phyloP scores from a whole-genome alignment of 2,888 invertebrate genomes.

The Cantharis nigra region DNA sequence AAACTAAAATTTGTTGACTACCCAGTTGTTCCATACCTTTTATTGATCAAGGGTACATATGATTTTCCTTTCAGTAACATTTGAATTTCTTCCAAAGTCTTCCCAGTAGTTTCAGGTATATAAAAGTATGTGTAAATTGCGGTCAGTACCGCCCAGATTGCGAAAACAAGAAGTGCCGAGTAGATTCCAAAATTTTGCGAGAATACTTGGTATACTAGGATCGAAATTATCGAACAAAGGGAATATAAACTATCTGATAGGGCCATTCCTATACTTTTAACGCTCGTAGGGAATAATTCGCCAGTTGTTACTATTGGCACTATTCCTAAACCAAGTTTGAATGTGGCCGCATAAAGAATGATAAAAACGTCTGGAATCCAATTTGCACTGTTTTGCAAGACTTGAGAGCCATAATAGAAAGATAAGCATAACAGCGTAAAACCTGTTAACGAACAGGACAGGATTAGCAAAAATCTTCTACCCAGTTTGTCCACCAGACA shows the following conservation, averaged over 20 bases:
- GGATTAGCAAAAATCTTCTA: not conserved
- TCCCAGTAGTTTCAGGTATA: not conserved
- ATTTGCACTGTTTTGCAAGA: not conserved
- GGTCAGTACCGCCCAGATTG: not conserved
- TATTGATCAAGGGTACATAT: not conserved
- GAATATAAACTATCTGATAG: not conserved
- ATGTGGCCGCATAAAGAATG: not conserved
- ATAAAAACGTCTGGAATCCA: not conserved
- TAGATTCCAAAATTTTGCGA: not conserved
- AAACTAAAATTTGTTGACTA: not conserved
- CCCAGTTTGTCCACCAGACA: not conserved
- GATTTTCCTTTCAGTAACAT: not conserved
- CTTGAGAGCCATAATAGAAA: not conserved
- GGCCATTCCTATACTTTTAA: not conserved
- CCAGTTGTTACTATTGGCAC: not conserved
- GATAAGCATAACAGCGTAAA: not conserved
- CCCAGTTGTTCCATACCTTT: not conserved
- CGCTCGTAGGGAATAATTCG: not conserved
- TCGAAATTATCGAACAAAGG: not conserved
- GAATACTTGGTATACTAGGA: not conserved
- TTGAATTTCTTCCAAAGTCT: constrained; percentile 1
- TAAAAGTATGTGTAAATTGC: not conserved
- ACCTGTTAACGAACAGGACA: not conserved
- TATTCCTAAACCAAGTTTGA: not conserved
- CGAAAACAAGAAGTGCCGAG: not conserved